Base-by-base conservation (phyloP, 2,888 invertebrate species). In the Formica aserva region DNA sequence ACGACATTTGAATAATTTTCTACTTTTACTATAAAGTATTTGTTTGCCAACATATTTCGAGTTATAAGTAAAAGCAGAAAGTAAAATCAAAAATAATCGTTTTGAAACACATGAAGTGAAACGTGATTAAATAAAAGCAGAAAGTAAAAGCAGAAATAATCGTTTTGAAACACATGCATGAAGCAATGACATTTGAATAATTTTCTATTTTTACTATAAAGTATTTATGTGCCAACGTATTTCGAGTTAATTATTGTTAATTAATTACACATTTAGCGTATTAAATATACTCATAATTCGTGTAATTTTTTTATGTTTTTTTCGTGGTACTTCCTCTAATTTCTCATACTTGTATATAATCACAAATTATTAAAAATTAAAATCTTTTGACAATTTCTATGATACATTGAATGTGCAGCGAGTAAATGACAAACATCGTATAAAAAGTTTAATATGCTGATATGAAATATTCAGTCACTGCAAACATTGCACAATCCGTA, bases 181-280 rank as follows among this genome's bases (percentile, higher is more conserved):
- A 41, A 38, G 35, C n/a, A n/a, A 57, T n/a, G 26, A 60, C n/a
- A 45, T 32, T 29, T 74, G n/a, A 75, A 45, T 75, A 62, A 62
- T n/a, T 45, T 15, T 45, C 45, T 75, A n/a, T 13, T 74, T 52
- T 71, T 38, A 57, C 26, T 5, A 35, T 13, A 9, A 52, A 4
- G 4, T 9, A 32, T 32, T 26, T 41, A 8, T 69, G 29, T n/a
- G 22, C 22, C 6, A 35, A 35, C 4, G 32, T 32, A 6, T 9
- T 69, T 48, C 11, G 13, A 48, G 3, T 52, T 22, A 57, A 57
- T 22, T 29, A 26, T 13, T 3, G 22, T 22, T 55, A 22, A 55
- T 55, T 55, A 22, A 55, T n/a, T 22, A n/a, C n/a, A 52, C 13
- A 57, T 57, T 57, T 22, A 57, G 4, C 22, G 13, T 22, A 57